Evolutionary conservation across 2,888 invertebrate species (phyloP).

Genomic region (Euphydryas editha): DNA sequence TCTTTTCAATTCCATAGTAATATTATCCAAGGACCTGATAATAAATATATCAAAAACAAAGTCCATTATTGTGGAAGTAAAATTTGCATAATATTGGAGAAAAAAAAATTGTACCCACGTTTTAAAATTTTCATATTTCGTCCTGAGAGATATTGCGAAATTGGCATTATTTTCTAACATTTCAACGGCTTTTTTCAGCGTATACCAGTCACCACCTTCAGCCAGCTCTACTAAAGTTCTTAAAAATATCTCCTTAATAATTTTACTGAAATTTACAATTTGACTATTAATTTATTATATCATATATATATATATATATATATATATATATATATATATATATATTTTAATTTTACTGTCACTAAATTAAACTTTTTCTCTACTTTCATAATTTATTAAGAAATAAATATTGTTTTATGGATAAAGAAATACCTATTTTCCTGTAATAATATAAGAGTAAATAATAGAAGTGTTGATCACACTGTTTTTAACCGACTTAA

Average conservation of each 20-base stretch:
- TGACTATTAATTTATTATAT: not conserved
- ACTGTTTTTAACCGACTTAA: too few relatives aligned
- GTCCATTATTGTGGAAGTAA: not conserved
- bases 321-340: too few relatives aligned
- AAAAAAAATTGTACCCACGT: constrained; percentile 46
- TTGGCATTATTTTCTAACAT: constrained; percentile 50
- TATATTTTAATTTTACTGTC: too few relatives aligned
- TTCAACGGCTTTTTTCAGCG: constrained; percentile 53
- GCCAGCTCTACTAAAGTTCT: constrained; percentile 62
- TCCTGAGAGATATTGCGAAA: constrained; percentile 47
- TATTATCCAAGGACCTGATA: constrained; percentile 53
- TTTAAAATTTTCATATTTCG: constrained; percentile 52
- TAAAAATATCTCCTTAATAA: constrained; percentile 59
- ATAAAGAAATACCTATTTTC: too few relatives aligned
- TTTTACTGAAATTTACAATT: constrained; percentile 51
- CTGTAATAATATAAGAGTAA: too few relatives aligned
- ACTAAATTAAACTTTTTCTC: too few relatives aligned
- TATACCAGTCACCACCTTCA: constrained; percentile 55
- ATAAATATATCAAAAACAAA: not conserved
- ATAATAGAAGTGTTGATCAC: too few relatives aligned
- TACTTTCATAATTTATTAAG: too few relatives aligned
- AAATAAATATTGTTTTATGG: too few relatives aligned
- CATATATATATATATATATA: not conserved
- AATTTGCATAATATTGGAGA: not conserved
- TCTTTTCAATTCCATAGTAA: constrained; percentile 51